Evolutionary conservation across 2,797 vertebrate species (phyloP), one percentile per base, ranked within the genome.

Genomic region (Anguilla marmorata): DNA sequence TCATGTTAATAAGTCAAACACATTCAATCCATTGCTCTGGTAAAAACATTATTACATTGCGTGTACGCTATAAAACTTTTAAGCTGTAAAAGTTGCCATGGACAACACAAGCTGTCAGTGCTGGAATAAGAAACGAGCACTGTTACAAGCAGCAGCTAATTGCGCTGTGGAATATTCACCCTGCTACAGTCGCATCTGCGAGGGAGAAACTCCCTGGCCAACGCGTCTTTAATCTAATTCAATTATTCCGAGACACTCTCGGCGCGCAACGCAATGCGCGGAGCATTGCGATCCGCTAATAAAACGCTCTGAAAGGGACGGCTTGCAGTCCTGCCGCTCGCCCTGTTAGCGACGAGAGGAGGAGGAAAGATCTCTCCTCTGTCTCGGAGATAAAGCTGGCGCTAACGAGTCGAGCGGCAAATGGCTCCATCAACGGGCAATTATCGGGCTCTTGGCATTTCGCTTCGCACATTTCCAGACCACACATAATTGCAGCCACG

Each of bases 361-460:
- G 45, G 9, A 76, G 19, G 6, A 80, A 48, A 82, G 79, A 82
- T 45, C 41, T 50, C 41, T 48, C 79, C 45, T 9, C 79, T 82
- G 41, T 50, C 41, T n/a, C 45, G 14, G 41, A 48, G 45, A 82
- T 50, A 27, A 50, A 33, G 27, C 79, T 9, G 19, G 45, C 8
- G 79, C 79, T 82, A 82, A 50, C 45, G 21, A 82, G 79, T 50
- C 3, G 79, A 48, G 41, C 21, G 41, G 19, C 79, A 50, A 82
- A 48, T 2, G 45, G 19, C 41, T 82, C 79, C 19, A 82, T 82
- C 50, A 82, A 82, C 45, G 5, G 50, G 9, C 24, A 9, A 21
- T 82, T 82, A 50, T 82, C 79, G 7, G 79, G 79, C 79, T 9
- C 45, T 50, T 82, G 79, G 45, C 79, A 82, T 82, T 82, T 82